Evolutionary conservation across 2,888 invertebrate species (phyloP).

Genomic region (Hermodice carunculata): DNA sequence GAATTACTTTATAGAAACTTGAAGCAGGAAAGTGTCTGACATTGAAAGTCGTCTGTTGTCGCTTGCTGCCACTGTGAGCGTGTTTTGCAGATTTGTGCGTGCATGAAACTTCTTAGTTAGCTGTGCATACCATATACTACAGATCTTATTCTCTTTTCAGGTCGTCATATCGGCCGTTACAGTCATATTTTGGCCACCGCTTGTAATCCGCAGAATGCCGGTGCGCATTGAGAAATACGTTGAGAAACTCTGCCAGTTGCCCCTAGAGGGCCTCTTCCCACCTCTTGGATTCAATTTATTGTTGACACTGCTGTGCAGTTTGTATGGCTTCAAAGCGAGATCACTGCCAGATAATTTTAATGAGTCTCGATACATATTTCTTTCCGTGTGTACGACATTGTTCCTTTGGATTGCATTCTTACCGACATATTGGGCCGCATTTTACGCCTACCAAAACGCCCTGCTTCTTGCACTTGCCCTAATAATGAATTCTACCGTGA

Average conservation of each 20-base stretch:
- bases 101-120: no score
- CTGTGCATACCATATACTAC: no score
- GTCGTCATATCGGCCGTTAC: neutral
- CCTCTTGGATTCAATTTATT: conserved; percentile 14
- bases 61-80: no score
- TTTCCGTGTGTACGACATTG: conserved; percentile 22
- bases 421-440: conserved; percentile 31
- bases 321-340: conserved; percentile 14
- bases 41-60: no score
- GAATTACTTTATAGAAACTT: no score
- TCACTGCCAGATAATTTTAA: conserved; percentile 33
- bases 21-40: no score
- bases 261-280: neutral
- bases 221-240: neutral
- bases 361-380: conserved; percentile 29
- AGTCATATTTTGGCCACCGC: neutral
- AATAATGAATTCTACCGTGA: conserved; percentile 50
- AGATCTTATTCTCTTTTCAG: no score
- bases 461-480: conserved; percentile 42
- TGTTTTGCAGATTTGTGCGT: no score
- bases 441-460: conserved; percentile 27
- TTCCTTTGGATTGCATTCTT: conserved; percentile 33
- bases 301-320: conserved; percentile 1
- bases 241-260: conserved; percentile 3
- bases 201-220: neutral